phyloP scores from a whole-genome alignment of 2,797 vertebrate species.

The Sebastes steindachneri region DNA sequence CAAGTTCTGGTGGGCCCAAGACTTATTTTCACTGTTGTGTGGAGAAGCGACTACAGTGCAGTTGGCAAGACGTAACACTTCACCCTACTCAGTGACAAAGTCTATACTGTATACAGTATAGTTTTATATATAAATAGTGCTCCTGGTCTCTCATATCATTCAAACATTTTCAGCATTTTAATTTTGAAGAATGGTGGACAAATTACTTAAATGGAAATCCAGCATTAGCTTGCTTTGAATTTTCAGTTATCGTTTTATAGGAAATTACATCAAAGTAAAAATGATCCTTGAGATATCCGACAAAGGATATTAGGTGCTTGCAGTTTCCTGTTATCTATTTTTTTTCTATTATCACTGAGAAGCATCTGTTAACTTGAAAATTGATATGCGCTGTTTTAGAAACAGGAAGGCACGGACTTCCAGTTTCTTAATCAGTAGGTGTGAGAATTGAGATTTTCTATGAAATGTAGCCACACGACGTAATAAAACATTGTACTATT shows the following conservation, averaged over 20 bases:
- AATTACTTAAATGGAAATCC: not conserved
- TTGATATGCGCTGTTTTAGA: constrained; percentile 10
- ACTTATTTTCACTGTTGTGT: constrained; percentile 11
- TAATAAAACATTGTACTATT: not conserved
- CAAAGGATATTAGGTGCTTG: not conserved
- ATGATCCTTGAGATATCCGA: not conserved
- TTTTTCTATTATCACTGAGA: constrained; percentile 10
- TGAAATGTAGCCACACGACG: not conserved
- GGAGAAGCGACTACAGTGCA: not conserved
- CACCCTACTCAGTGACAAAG: not conserved
- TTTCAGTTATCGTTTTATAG: not conserved
- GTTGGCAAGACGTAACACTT: not conserved
- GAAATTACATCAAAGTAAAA: not conserved
- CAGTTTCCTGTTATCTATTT: constrained; percentile 15
- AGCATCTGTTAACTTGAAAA: constrained; percentile 15
- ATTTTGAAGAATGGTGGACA: not conserved
- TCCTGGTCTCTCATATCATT: not conserved
- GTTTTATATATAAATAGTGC: not conserved
- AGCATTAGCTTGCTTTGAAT: not conserved
- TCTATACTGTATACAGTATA: not conserved
- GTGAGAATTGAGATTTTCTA: constrained; percentile 48
- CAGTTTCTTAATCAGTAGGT: constrained; percentile 55
- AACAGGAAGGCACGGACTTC: constrained; percentile 61
- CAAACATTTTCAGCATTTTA: not conserved
- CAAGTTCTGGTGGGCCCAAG: constrained; percentile 23